Evolutionary conservation across 2,888 invertebrate species (phyloP).

Genomic region (Cheiracanthium punctorium): DNA sequence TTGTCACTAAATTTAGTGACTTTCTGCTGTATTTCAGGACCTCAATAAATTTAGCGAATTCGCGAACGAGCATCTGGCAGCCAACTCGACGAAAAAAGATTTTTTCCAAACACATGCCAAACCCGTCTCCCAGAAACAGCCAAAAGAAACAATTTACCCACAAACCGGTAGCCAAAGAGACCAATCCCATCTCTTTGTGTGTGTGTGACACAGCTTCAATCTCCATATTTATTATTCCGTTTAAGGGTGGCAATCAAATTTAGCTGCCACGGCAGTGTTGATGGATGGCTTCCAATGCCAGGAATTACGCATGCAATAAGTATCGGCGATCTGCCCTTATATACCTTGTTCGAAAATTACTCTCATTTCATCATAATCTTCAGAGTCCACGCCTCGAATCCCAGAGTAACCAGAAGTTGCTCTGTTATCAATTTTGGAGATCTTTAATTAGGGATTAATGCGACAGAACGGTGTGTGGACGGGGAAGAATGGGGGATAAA

Average conservation of each 20-base stretch:
- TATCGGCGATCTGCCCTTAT: neutral
- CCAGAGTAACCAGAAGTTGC: neutral
- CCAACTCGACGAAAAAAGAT: too few species aligned
- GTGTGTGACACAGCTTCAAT: neutral
- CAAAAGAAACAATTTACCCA: neutral
- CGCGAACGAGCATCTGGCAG: too few species aligned
- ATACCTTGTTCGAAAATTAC: neutral
- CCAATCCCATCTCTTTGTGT: neutral
- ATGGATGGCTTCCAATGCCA: neutral
- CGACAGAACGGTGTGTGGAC: too few species aligned
- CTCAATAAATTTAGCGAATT: too few species aligned
- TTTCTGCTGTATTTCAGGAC: too few species aligned
- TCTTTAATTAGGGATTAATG: too few species aligned
- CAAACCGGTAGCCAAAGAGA: neutral
- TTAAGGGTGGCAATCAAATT: neutral
- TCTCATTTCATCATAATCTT: neutral
- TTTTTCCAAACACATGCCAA: too few species aligned
- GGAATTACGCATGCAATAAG: neutral
- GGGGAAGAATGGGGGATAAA: too few species aligned
- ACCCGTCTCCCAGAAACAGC: too few species aligned
- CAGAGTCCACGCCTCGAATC: neutral
- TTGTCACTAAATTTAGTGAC: too few species aligned
- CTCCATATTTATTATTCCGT: neutral
- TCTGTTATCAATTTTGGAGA: neutral
- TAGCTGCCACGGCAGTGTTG: neutral